phyloP scores from a whole-genome alignment of 2,113 vertebrate species.

The Terrapene triunguis region DNA sequence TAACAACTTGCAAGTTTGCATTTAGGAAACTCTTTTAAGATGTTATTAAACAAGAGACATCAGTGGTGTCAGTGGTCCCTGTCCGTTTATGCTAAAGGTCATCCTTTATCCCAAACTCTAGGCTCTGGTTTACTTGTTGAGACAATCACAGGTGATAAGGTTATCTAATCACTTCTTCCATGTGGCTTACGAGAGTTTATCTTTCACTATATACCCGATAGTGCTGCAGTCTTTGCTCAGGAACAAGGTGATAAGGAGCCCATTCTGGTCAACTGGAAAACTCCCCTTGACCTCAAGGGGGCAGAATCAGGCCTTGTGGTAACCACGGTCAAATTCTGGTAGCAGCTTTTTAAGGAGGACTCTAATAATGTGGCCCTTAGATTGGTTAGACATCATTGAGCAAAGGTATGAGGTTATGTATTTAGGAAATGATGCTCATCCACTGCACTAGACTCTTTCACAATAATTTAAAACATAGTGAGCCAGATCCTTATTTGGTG shows the following conservation, averaged over 20 bases:
- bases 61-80: neutral
- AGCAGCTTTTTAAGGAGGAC: slow-evolving; percentile 48
- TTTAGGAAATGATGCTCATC: slow-evolving; percentile 60
- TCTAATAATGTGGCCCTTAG: slow-evolving; percentile 58
- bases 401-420: slow-evolving; percentile 60
- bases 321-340: slow-evolving; percentile 35
- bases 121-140: neutral
- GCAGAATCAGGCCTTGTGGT: neutral
- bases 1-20: neutral
- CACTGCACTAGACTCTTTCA: slow-evolving; percentile 50
- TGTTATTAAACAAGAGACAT: neutral
- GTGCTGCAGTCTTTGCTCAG: neutral
- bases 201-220: fast-evolving
- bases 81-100: neutral
- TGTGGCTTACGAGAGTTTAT: fast-evolving
- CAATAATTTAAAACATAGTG: slow-evolving; percentile 21
- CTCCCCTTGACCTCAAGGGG: neutral
- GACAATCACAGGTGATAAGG: neutral
- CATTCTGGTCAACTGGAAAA: neutral
- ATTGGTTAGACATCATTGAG: slow-evolving; percentile 70
- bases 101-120: neutral
- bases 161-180: neutral
- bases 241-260: neutral
- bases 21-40: neutral
- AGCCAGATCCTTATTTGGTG: slow-evolving; percentile 58